These are phyloP conservation scores for Graphium colonna DNA, from an alignment of 2,888 invertebrate genomes.

Conservation along the genomic window DNA sequence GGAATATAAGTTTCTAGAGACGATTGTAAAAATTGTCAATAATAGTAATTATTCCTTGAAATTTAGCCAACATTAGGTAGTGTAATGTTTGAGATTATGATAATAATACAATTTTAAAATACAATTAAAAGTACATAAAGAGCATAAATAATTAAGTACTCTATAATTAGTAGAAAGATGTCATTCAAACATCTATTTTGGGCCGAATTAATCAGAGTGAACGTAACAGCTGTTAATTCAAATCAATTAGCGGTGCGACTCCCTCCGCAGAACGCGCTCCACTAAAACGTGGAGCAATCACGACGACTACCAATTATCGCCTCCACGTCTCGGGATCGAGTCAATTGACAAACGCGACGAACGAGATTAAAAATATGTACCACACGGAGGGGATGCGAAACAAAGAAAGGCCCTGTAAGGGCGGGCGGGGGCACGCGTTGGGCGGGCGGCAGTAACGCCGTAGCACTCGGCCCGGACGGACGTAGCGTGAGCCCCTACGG, in stretches of 20 bases:
- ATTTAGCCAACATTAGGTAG: too few species aligned
- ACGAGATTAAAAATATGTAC: conserved; percentile 60
- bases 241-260: conserved; percentile 18
- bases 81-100: too few species aligned
- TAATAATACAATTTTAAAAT: too few species aligned
- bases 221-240: conserved; percentile 9
- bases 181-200: neutral
- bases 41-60: too few species aligned
- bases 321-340: conserved; percentile 31
- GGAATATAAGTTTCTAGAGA: too few species aligned
- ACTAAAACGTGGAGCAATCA: conserved; percentile 30
- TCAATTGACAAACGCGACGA: conserved; percentile 59
- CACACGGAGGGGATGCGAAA: conserved; percentile 64
- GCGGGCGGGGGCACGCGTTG: conserved; percentile 60
- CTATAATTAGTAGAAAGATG: too few species aligned
- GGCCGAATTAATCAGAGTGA: conserved; percentile 1
- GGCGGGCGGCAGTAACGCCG: conserved; percentile 64
- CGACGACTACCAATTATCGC: conserved; percentile 34
- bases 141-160: too few species aligned
- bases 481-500: conserved; percentile 32
- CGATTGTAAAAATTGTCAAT: too few species aligned
- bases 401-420: conserved; percentile 70
- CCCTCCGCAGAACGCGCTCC: conserved; percentile 18
- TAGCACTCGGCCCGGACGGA: conserved; percentile 50
- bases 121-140: too few species aligned